A percentile compares a stretch with the other conserved stretches of the same genome.
phyloP scores from a whole-genome alignment of 2,797 vertebrate genomes.

The Syndactyla subalaris region DNA sequence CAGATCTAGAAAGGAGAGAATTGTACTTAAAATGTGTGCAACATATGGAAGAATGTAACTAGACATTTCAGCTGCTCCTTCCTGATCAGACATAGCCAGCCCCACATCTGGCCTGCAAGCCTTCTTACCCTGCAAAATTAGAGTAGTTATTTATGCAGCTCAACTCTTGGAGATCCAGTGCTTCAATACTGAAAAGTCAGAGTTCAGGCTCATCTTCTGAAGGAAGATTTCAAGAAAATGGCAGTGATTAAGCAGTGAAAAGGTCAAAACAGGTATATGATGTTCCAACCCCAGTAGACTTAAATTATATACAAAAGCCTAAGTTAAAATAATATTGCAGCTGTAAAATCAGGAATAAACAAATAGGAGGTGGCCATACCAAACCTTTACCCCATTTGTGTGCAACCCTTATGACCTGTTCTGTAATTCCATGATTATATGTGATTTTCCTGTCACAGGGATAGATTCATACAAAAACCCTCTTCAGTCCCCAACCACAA shows the following conservation, averaged over 20 bases:
- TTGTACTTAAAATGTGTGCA: background rate
- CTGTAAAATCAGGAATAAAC: background rate
- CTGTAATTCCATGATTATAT: background rate
- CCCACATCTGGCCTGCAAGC: background rate
- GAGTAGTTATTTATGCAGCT: background rate
- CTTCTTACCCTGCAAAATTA: background rate
- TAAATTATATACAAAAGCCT: background rate
- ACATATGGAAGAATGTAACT: background rate
- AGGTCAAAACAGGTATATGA: background rate
- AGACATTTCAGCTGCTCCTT: background rate
- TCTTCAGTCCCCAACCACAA: background rate
- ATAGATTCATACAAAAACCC: background rate
- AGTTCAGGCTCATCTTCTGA: background rate
- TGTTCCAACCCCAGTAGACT: background rate
- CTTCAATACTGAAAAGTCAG: background rate
- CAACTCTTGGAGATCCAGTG: background rate
- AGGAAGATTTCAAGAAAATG: background rate
- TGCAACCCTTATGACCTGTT: background rate
- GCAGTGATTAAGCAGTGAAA: background rate
- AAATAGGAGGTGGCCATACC: background rate
- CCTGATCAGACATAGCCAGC: fast-evolving
- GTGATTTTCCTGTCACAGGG: background rate
- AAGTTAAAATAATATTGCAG: background rate
- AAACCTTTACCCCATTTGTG: background rate
- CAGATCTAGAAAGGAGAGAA: background rate